phyloP scores from a whole-genome alignment of 2,888 invertebrate species.

The Parnassius apollo region DNA sequence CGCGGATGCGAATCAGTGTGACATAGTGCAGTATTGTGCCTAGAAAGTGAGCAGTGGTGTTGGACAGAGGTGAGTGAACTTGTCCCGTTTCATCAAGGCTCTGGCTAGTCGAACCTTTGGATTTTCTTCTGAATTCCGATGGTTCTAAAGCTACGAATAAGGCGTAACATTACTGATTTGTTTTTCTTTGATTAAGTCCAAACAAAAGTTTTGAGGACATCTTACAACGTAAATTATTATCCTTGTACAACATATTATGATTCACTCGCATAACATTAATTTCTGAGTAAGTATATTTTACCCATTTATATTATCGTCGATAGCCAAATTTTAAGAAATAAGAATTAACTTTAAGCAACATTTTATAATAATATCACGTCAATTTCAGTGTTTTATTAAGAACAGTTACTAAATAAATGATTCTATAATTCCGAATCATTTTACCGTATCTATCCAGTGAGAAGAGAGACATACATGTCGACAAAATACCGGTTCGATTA shows the following conservation, averaged over 20 bases:
- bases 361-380: too few species aligned
- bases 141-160: slow-evolving; percentile 24
- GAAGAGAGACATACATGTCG: slow-evolving; percentile 19
- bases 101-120: slow-evolving; percentile 40
- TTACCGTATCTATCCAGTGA: slow-evolving; percentile 14
- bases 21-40: slow-evolving; percentile 41
- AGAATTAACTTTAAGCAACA: too few species aligned
- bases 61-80: slow-evolving; percentile 65
- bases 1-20: slow-evolving; percentile 30
- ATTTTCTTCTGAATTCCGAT: slow-evolving; percentile 44
- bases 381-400: too few species aligned
- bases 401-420: background rate
- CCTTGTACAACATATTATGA: too few species aligned
- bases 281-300: too few species aligned
- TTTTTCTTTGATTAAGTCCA: background rate
- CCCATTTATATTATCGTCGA: too few species aligned
- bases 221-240: background rate
- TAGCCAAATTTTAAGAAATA: too few species aligned
- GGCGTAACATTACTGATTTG: background rate
- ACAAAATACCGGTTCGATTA: slow-evolving; percentile 23
- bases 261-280: too few species aligned
- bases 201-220: background rate
- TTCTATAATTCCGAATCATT: slow-evolving; percentile 6
- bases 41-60: slow-evolving; percentile 49
- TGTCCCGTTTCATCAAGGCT: slow-evolving; percentile 46